Percentiles rank a stretch among this genome's conserved stretches.
Evolutionary conservation across 2,797 vertebrate species (phyloP).

Genomic region (Catamblyrhynchus diadema): DNA sequence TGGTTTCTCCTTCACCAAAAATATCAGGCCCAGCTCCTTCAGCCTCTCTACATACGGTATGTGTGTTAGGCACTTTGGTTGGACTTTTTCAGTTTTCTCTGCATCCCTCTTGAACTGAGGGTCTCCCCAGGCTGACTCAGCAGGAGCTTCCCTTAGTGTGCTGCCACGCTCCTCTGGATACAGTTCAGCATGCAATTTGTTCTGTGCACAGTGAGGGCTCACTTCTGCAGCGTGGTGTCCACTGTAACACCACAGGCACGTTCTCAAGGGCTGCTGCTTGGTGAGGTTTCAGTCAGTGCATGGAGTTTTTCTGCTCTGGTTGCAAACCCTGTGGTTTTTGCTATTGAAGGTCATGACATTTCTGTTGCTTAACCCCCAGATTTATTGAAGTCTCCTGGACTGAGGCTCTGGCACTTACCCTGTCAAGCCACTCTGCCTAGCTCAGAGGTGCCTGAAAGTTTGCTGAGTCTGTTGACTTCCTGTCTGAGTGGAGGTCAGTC

Average conservation of each 20-base stretch:
- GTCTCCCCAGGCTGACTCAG: neutral
- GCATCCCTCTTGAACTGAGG: neutral
- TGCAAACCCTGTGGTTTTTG: neutral
- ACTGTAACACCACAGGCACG: neutral
- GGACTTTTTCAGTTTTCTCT: neutral
- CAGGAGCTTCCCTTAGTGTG: neutral
- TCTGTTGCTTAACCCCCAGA: neutral
- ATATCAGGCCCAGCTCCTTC: neutral
- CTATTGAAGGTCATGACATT: neutral
- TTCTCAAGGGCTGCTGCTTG: neutral
- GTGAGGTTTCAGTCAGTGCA: neutral
- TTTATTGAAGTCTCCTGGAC: neutral
- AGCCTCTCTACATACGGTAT: neutral
- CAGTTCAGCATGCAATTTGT: neutral
- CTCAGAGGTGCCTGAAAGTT: neutral
- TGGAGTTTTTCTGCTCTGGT: neutral
- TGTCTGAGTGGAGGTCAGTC: neutral
- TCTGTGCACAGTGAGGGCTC: neutral
- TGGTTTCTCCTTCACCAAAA: neutral
- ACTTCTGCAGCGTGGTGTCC: neutral
- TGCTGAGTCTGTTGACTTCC: neutral
- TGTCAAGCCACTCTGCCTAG: neutral
- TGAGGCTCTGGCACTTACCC: neutral
- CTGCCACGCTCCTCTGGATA: accelerated
- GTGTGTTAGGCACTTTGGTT: neutral